These are phyloP conservation scores for Choloepus didactylus DNA, from an alignment of 2,797 vertebrate genomes.

Conservation along the genomic window DNA sequence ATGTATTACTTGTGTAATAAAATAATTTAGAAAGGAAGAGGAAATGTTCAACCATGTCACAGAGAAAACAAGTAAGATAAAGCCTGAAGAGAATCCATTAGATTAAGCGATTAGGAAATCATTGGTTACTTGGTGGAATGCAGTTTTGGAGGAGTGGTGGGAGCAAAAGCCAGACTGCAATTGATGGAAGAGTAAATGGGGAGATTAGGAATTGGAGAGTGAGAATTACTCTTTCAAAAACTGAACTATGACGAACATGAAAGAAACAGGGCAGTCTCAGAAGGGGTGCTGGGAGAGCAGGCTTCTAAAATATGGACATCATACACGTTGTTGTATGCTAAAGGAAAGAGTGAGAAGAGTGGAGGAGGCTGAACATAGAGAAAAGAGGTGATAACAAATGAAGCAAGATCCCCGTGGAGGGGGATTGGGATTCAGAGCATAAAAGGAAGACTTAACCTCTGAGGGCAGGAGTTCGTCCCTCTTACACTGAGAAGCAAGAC, in stretches of 20 bases:
- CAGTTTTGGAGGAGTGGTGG: background rate
- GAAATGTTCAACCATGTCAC: background rate
- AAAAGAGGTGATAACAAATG: background rate
- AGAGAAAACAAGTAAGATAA: slow-evolving; percentile 16
- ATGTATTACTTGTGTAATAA: background rate
- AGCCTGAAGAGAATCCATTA: background rate
- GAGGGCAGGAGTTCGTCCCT: background rate
- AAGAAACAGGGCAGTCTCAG: background rate
- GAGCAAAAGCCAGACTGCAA: background rate
- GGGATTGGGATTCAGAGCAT: background rate
- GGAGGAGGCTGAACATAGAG: background rate
- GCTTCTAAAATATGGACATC: background rate
- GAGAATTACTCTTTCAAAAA: background rate
- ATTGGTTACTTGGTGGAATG: background rate
- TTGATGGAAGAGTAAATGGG: background rate
- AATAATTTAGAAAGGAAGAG: slow-evolving; percentile 33
- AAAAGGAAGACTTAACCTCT: background rate
- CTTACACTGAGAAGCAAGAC: background rate
- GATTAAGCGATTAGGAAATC: background rate
- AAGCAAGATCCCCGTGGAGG: background rate
- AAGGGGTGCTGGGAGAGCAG: background rate
- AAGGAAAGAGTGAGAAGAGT: slow-evolving; percentile 22
- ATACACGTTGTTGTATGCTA: background rate
- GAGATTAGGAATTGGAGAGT: slow-evolving; percentile 4
- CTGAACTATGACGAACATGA: background rate